A percentile compares a stretch with the other conserved stretches of the same genome.
These are phyloP conservation scores for Spodoptera frugiperda DNA, from an alignment of 1,140 invertebrate species.

Conservation along the genomic window DNA sequence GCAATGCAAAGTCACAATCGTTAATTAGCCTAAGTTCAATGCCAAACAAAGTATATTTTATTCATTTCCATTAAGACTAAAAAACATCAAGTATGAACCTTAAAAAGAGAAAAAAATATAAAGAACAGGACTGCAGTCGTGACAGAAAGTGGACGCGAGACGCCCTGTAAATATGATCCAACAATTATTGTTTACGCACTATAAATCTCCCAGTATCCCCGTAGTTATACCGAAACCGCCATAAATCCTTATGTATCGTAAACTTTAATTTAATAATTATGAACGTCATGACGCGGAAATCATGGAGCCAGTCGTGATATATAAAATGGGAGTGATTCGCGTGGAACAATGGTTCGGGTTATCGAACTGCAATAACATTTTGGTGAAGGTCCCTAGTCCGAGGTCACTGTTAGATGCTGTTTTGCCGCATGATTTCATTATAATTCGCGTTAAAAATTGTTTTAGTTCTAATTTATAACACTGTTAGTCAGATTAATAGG, in stretches of 20 bases:
- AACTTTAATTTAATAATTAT: slow-evolving; percentile 76
- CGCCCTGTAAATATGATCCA: slow-evolving; percentile 43
- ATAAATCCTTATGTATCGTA: slow-evolving; percentile 64
- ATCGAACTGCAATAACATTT: slow-evolving; percentile 81
- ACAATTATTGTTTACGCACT: slow-evolving; percentile 47
- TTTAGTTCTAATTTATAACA: slow-evolving; percentile 4
- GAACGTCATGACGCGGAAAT: slow-evolving; percentile 79
- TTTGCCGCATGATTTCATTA: slow-evolving; percentile 45
- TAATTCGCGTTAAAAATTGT: slow-evolving; percentile 26
- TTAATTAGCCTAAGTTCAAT: too few species aligned
- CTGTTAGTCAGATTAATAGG: slow-evolving; percentile 12
- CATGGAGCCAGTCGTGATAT: slow-evolving; percentile 73
- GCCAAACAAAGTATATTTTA: not conserved
- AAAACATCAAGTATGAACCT: not conserved
- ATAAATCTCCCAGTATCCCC: slow-evolving; percentile 50
- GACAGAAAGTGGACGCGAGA: slow-evolving; percentile 12
- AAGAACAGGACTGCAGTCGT: not conserved
- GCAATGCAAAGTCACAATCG: too few species aligned
- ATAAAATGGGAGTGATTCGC: slow-evolving; percentile 79
- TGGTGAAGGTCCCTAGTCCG: slow-evolving; percentile 81
- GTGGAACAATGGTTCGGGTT: slow-evolving; percentile 78
- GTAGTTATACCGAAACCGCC: slow-evolving; percentile 44
- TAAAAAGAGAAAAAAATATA: not conserved
- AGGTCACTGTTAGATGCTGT: slow-evolving; percentile 62
- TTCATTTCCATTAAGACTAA: not conserved